These are phyloP conservation scores for Drosophila pachea DNA, from an alignment of 1,140 invertebrate genomes.

Conservation along the genomic window DNA sequence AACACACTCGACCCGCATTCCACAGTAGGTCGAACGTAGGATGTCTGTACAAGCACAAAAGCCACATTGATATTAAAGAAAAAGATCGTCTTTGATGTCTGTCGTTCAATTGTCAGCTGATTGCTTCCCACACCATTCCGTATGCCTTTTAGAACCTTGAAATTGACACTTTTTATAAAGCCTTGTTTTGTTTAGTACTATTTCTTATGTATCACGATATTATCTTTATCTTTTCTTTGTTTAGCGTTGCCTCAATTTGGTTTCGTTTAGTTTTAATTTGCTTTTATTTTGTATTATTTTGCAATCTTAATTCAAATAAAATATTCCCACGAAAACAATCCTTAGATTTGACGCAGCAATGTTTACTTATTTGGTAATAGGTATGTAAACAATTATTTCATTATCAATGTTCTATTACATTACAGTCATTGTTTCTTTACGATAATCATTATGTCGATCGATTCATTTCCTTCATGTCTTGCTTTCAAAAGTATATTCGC, in stretches of 20 bases:
- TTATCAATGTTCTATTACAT: too few relatives aligned
- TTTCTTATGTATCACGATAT: constrained; percentile 8
- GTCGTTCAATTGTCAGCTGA: constrained; percentile 78
- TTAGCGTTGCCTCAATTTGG: constrained; percentile 22
- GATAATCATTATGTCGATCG: too few relatives aligned
- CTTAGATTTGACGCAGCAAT: constrained; percentile 52
- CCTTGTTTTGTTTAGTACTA: constrained; percentile 27
- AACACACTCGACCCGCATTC: constrained; percentile 11
- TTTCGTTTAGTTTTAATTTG: constrained; percentile 17
- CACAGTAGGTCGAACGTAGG: constrained; percentile 24
- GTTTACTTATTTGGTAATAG: constrained; percentile 59
- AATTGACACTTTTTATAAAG: constrained; percentile 58
- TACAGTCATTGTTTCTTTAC: constrained; percentile 10
- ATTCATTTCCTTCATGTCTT: constrained; percentile 6
- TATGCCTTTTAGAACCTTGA: constrained; percentile 78
- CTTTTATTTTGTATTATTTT: constrained; percentile 10
- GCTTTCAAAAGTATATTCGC: constrained; percentile 35
- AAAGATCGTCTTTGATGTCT: constrained; percentile 56
- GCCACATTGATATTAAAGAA: constrained; percentile 38
- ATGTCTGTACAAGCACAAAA: constrained; percentile 69
- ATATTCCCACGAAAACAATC: background rate
- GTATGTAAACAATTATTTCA: constrained; percentile 47
- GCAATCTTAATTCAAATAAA: constrained; percentile 8
- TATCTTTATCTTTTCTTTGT: constrained; percentile 1
- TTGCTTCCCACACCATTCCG: constrained; percentile 80